A percentile compares a stretch with the other conserved stretches of the same genome.
These are phyloP conservation scores for Heteromormyrus szaboi DNA, from an alignment of 2,797 vertebrate genomes.

Conservation along the genomic window DNA sequence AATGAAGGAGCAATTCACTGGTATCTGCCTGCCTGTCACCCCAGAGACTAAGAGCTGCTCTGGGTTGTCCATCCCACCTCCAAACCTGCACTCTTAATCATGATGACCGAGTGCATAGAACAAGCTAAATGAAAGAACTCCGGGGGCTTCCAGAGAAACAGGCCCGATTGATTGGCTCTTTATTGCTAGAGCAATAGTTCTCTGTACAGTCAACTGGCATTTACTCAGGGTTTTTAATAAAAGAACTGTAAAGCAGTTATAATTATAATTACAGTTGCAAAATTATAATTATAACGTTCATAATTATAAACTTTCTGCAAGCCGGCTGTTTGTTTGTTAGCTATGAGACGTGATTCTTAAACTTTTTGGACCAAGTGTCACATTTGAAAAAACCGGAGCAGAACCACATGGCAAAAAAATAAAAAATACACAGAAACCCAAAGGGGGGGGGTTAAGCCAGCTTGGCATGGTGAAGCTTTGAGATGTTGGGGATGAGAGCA, in stretches of 20 bases:
- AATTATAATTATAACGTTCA: background rate
- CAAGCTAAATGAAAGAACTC: background rate
- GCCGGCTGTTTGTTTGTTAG: background rate
- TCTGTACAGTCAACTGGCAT: background rate
- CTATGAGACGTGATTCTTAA: background rate
- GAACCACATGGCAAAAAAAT: background rate
- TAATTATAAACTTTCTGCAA: background rate
- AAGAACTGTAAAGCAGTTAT: background rate
- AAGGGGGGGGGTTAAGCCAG: no score
- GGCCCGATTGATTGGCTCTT: background rate
- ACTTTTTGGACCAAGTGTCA: background rate
- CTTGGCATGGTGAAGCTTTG: background rate
- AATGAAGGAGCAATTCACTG: background rate
- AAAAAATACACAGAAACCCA: background rate
- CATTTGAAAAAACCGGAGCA: background rate
- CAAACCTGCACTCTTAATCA: background rate
- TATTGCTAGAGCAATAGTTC: background rate
- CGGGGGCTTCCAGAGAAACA: background rate
- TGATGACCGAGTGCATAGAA: background rate
- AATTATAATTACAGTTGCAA: background rate
- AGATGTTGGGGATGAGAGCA: background rate
- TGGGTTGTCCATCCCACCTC: background rate
- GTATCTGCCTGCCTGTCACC: background rate
- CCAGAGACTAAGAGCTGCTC: background rate
- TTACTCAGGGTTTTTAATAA: background rate